Evolutionary conservation across 2,113 vertebrate genomes (phyloP).

Genomic region (Geococcyx californianus): DNA sequence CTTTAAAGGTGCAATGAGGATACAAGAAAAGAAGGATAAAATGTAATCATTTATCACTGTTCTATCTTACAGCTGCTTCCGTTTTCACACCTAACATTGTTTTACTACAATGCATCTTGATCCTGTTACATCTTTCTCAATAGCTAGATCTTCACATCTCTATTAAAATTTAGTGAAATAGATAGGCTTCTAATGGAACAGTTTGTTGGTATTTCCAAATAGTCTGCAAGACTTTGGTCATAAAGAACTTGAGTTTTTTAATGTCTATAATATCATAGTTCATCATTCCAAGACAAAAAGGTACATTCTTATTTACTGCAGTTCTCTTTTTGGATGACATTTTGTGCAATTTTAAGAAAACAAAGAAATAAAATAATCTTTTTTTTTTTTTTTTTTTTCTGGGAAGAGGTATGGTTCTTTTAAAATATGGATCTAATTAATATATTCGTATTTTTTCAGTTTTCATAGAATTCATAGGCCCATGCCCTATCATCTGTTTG

Average conservation of each 20-base stretch:
- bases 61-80: not conserved
- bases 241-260: not conserved
- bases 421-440: not conserved
- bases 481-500: not conserved
- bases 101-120: not conserved
- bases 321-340: not conserved
- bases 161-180: not conserved
- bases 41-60: not conserved
- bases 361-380: not conserved
- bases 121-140: not conserved
- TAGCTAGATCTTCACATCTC: not conserved
- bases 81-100: not conserved
- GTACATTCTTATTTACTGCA: not conserved
- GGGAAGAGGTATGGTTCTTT: not conserved
- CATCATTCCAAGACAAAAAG: not conserved
- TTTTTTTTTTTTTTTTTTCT: not conserved
- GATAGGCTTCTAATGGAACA: not conserved
- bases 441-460: not conserved
- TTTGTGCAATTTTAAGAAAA: not conserved
- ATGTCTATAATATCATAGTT: not conserved
- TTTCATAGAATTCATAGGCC: not conserved
- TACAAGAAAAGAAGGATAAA: not conserved
- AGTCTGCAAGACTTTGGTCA: not conserved
- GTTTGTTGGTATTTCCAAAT: not conserved
- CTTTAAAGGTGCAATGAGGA: not conserved